A percentile compares a stretch with the other conserved stretches of the same genome.
phyloP scores from a whole-genome alignment of 2,888 invertebrate species.

The Hermaeophaga mercurialis region DNA sequence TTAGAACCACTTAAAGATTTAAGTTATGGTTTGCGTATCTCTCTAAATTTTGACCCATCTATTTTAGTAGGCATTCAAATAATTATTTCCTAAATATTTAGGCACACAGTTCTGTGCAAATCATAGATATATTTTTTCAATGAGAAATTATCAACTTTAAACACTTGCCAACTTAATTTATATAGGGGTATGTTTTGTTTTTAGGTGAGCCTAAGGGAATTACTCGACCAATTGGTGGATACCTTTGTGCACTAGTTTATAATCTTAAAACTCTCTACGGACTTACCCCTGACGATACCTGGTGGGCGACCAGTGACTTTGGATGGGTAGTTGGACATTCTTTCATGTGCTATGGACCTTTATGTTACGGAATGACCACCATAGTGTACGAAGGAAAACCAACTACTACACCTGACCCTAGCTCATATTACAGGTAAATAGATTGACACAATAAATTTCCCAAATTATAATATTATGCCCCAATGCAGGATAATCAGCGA shows the following conservation, averaged over 20 bases:
- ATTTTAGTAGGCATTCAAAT: too few relatives aligned
- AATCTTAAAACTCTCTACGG: slow-evolving; percentile 84
- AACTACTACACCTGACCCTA: slow-evolving; percentile 91
- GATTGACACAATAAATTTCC: background rate
- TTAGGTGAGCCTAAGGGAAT: slow-evolving; percentile 76
- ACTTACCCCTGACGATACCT: slow-evolving; percentile 75
- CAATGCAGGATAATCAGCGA: slow-evolving; percentile 89
- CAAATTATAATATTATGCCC: too few relatives aligned
- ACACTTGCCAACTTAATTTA: too few relatives aligned
- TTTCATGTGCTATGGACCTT: slow-evolving; percentile 91
- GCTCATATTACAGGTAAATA: slow-evolving; percentile 83
- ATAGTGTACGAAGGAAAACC: slow-evolving; percentile 93
- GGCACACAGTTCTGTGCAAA: too few relatives aligned
- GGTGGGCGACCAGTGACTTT: slow-evolving; percentile 90
- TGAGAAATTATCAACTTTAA: too few relatives aligned
- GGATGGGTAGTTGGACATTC: slow-evolving; percentile 96
- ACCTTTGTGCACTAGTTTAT: slow-evolving; percentile 85
- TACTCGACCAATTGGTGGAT: slow-evolving; percentile 85
- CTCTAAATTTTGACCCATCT: too few relatives aligned
- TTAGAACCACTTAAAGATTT: too few relatives aligned
- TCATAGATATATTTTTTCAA: too few relatives aligned
- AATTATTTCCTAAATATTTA: too few relatives aligned
- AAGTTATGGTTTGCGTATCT: too few relatives aligned
- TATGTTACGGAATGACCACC: slow-evolving; percentile 80
- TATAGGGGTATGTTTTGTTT: slow-evolving; percentile 28